Evolutionary conservation across 2,888 invertebrate genomes (phyloP).

Genomic region (Ophion ventricosus): DNA sequence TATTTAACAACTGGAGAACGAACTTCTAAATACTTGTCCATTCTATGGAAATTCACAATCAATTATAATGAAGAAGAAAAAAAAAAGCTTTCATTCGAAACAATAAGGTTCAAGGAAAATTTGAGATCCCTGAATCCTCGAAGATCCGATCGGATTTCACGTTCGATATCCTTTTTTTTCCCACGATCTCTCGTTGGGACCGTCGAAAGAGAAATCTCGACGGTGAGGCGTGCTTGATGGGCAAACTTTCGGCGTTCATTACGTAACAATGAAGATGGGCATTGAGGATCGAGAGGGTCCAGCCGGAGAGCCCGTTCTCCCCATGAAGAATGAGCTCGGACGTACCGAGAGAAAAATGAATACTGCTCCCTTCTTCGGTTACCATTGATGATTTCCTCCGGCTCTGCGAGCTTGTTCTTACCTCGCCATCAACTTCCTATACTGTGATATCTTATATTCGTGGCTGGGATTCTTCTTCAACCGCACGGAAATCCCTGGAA

Average conservation of each 20-base stretch:
- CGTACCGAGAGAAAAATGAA: background rate
- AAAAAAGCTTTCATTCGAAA: background rate
- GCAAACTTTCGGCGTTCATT: background rate
- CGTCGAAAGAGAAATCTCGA: background rate
- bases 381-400: conserved; percentile 39
- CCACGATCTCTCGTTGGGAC: background rate
- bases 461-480: conserved; percentile 25
- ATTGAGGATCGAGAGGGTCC: background rate
- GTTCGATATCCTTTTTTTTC: background rate
- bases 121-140: background rate
- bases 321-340: too few species aligned
- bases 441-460: background rate
- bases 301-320: too few species aligned
- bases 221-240: background rate
- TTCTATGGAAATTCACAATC: background rate
- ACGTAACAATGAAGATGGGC: background rate
- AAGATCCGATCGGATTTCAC: background rate
- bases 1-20: background rate
- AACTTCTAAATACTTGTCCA: background rate
- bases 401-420: conserved; percentile 2
- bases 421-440: background rate
- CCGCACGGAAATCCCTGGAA: conserved; percentile 37
- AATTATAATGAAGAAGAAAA: background rate
- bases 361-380: conserved; percentile 45
- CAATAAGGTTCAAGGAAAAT: background rate